Conservation (phyloP, 2,888 invertebrate genomes). For the Eilema griseolum region DNA sequence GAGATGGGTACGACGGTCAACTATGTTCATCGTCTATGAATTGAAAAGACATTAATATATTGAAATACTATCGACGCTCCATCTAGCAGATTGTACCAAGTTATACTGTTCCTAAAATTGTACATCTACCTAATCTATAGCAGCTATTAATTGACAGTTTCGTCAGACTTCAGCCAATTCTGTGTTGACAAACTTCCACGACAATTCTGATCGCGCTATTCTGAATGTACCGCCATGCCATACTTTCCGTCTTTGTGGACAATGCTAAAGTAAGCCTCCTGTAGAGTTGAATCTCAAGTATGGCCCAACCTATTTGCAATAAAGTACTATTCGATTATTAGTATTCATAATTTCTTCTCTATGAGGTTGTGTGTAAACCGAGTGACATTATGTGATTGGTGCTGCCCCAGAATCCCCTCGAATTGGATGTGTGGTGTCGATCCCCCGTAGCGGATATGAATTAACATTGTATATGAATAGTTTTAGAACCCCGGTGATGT, state of each 20-base stretch:
- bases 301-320: conserved; percentile 29
- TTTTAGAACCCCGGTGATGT: conserved; percentile 71
- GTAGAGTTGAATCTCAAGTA: conserved; percentile 43
- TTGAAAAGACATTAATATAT: neutral
- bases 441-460: conserved; percentile 72
- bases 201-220: neutral
- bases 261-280: conserved; percentile 13
- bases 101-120: neutral
- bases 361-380: conserved; percentile 79
- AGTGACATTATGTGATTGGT: conserved; percentile 84
- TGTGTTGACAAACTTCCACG: neutral
- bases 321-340: conserved; percentile 1
- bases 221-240: conserved; percentile 13
- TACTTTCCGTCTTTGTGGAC: conserved; percentile 19
- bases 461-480: conserved; percentile 68
- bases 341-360: conserved; percentile 55
- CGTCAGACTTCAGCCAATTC: neutral
- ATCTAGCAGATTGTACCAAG: neutral
- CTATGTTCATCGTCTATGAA: too few relatives aligned
- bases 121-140: neutral
- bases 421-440: conserved; percentile 79
- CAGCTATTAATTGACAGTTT: neutral
- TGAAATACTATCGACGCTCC: neutral
- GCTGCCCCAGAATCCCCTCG: conserved; percentile 81
- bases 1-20: too few relatives aligned